Evolutionary conservation across 1,140 invertebrate species (phyloP).

Genomic region (Drosophila kanapiae): DNA sequence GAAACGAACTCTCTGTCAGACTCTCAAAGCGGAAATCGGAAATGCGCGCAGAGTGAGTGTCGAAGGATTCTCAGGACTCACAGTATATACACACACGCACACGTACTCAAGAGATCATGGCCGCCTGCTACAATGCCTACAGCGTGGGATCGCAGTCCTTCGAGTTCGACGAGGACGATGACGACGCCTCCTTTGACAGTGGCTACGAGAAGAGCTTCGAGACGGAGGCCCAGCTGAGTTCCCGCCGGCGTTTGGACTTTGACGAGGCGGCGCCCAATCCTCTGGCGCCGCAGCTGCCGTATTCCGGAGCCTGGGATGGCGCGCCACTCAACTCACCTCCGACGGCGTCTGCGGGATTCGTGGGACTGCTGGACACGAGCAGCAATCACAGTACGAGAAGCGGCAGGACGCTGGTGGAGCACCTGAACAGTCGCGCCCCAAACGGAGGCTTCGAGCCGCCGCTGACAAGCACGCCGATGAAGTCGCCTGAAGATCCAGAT

Average conservation of each 20-base stretch:
- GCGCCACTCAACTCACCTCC: constrained; percentile 57
- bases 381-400: constrained; percentile 80
- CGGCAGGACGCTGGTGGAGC: constrained; percentile 76
- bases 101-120: constrained; percentile 59
- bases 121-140: constrained; percentile 79
- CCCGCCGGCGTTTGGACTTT: constrained; percentile 72
- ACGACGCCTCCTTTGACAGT: constrained; percentile 89
- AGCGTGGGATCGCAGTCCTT: constrained; percentile 76
- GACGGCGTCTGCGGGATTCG: constrained; percentile 56
- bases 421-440: constrained; percentile 70
- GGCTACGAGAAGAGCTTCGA: constrained; percentile 89
- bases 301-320: constrained; percentile 54
- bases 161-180: constrained; percentile 88
- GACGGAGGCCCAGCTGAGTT: constrained; percentile 64
- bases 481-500: constrained; percentile 74
- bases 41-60: constrained; percentile 40
- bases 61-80: constrained; percentile 6
- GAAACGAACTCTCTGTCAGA: constrained; percentile 28
- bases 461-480: constrained; percentile 79
- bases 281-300: constrained; percentile 26
- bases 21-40: constrained; percentile 31
- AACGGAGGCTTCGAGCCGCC: constrained; percentile 59
- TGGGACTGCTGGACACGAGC: constrained; percentile 72
- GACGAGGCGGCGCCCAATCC: constrained; percentile 33
- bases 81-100: constrained; percentile 8